Evolutionary conservation across 2,797 vertebrate genomes (phyloP).

Genomic region (Peromyscus attwateri): DNA sequence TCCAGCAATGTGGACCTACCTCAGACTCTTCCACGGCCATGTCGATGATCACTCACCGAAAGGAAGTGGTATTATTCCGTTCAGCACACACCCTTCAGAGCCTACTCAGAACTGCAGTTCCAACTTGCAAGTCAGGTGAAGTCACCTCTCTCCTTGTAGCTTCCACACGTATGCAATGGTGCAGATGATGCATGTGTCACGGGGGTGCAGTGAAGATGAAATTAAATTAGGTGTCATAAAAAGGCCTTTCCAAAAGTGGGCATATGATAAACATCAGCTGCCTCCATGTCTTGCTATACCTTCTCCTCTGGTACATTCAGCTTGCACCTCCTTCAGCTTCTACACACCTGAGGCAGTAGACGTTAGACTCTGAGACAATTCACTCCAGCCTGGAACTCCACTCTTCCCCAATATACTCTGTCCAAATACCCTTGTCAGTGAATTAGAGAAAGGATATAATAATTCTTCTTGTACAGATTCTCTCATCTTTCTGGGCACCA

Average conservation of each 20-base stretch:
- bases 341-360: not conserved
- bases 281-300: not conserved
- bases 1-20: not conserved
- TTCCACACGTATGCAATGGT: not conserved
- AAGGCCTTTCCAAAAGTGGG: not conserved
- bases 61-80: not conserved
- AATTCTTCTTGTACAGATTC: not conserved
- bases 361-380: not conserved
- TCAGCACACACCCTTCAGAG: not conserved
- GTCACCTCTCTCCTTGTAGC: not conserved
- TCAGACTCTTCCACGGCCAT: not conserved
- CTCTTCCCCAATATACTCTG: not conserved
- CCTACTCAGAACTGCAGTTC: constrained; percentile 15
- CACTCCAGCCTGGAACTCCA: not conserved
- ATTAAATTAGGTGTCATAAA: not conserved
- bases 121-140: not conserved
- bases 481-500: not conserved
- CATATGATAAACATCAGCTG: not conserved
- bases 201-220: not conserved
- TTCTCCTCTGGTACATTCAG: not conserved
- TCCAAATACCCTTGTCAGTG: not conserved
- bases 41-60: not conserved
- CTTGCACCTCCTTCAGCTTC: not conserved
- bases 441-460: not conserved
- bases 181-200: not conserved